Conservation (phyloP, 2,888 invertebrate species). For the Sesia bembeciformis region DNA sequence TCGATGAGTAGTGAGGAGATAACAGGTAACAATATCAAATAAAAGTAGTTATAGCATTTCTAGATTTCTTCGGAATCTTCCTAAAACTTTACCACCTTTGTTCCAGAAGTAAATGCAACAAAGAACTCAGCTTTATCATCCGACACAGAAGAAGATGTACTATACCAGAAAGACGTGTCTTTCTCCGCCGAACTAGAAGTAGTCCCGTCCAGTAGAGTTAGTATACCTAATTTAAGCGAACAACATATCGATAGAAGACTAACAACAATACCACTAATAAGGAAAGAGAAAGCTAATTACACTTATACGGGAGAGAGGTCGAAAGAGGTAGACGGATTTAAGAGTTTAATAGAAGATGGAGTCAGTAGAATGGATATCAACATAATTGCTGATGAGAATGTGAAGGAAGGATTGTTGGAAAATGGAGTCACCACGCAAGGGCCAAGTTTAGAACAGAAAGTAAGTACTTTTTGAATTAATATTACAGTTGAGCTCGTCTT, state of each 20-base stretch:
- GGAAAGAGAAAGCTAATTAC: constrained; percentile 32
- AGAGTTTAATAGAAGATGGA: constrained; percentile 60
- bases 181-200: constrained; percentile 83
- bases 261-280: constrained; percentile 3
- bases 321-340: constrained; percentile 55
- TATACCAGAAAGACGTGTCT: constrained; percentile 85
- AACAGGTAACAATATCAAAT: too few species aligned
- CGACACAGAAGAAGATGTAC: constrained; percentile 78
- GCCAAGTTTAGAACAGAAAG: constrained; percentile 79
- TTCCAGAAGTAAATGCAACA: constrained; percentile 84
- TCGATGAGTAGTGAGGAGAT: too few species aligned
- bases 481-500: background rate
- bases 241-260: constrained; percentile 36
- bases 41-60: too few species aligned
- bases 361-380: constrained; percentile 56
- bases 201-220: constrained; percentile 64
- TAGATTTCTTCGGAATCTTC: too few species aligned
- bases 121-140: constrained; percentile 67
- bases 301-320: constrained; percentile 52
- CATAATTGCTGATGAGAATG: constrained; percentile 50
- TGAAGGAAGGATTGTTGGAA: constrained; percentile 24
- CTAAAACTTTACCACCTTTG: constrained; percentile 7
- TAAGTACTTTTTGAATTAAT: constrained; percentile 21
- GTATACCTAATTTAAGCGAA: constrained; percentile 45
- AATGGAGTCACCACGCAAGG: constrained; percentile 71